Evolutionary conservation across 2,888 invertebrate species (phyloP).

Genomic region (Brenthis hecate): DNA sequence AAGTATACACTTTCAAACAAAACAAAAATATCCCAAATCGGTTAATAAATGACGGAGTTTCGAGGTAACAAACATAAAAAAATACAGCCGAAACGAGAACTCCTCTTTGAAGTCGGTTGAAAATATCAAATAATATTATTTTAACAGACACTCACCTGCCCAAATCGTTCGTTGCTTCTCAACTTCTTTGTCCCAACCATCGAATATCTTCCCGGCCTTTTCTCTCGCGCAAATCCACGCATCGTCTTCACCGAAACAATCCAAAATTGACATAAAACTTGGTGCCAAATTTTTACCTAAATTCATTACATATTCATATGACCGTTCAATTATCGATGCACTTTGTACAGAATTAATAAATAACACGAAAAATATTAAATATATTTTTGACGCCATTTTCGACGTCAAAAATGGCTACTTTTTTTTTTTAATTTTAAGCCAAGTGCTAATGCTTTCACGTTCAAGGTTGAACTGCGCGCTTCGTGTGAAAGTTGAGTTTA

Average conservation of each 20-base stretch:
- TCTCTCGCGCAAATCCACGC: constrained; percentile 81
- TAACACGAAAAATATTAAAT: constrained; percentile 53
- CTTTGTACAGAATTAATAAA: constrained; percentile 55
- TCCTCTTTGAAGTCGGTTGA: neutral
- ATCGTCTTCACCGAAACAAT: constrained; percentile 77
- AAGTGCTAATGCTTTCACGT: constrained; percentile 46
- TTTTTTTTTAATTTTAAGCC: constrained; percentile 40
- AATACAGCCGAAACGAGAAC: too few relatives aligned
- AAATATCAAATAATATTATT: neutral
- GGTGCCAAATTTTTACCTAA: constrained; percentile 72
- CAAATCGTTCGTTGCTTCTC: constrained; percentile 63
- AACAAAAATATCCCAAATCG: too few relatives aligned
- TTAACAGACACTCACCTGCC: constrained; percentile 58
- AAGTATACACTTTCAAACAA: too few relatives aligned
- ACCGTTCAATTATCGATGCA: constrained; percentile 63
- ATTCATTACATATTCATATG: constrained; percentile 70
- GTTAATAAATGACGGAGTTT: too few relatives aligned
- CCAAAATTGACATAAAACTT: constrained; percentile 77
- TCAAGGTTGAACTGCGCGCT: constrained; percentile 62
- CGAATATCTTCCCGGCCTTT: constrained; percentile 79
- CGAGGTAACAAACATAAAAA: too few relatives aligned
- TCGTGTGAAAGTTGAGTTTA: constrained; percentile 47
- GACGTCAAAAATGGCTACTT: constrained; percentile 35
- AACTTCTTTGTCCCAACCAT: constrained; percentile 65
- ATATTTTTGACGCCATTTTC: constrained; percentile 56